Base-by-base conservation (phyloP, 2,797 vertebrate species). In the Dryobates pubescens region DNA sequence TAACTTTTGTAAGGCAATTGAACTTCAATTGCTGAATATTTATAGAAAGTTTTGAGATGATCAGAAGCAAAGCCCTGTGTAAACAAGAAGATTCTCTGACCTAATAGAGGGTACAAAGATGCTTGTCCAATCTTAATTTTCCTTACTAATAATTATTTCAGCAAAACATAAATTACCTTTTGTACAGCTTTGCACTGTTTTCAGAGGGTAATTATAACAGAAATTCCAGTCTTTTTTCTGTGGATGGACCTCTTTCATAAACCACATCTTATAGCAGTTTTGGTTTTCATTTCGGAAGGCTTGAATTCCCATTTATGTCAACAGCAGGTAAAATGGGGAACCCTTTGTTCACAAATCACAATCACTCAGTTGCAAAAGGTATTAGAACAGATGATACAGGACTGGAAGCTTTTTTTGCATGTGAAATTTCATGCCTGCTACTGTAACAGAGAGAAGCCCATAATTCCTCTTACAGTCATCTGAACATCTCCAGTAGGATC, bases 111-210 rank as follows among this genome's bases (percentile, higher is more conserved):
- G 62, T 95, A 87, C 78, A 94, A 89, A 92, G 84, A 54, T 59
- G 43, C 43, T 47, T 62, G 81, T 82, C 88, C 82, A 51, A 29
- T 93, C 83, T 77, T 95, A 74, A 88, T 95, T 95, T 79, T 94
- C 78, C 65, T 24, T 90, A 49, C 75, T 59, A 24, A 2, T 93
- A 92, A 95, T 95, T 94, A 93, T 65, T 95, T 89, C 73, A 89
- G 26, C 34, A 80, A 69, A 93, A 74, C 32, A 65, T 85, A 91
- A 95, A 94, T 95, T 95, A 92, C n/a, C 63, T 82, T 71, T 68
- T 86, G 38, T 91, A 58, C 13, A 67, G 62, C 88, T 91, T 96
- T 85, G 83, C 91, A 91, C 56, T 94, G 45, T 92, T 96, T 93
- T 94, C 83, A 82, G 81, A 82, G 67, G 75, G 56, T 90, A 94